phyloP scores from a whole-genome alignment of 1,140 invertebrate genomes.

The Colletes latitarsis region DNA sequence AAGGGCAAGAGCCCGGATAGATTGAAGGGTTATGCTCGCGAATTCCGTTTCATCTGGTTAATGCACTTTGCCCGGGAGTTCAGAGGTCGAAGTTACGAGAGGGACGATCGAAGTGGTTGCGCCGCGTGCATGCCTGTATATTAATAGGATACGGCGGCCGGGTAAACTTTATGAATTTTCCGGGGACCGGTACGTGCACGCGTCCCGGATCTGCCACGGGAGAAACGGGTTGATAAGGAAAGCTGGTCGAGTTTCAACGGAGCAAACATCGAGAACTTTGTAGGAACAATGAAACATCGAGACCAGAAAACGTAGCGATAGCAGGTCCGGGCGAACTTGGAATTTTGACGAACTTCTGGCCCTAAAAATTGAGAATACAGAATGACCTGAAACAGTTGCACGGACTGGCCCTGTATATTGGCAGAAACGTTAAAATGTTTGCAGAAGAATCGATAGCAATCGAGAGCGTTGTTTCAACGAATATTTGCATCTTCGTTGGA shows the following conservation, averaged over 20 bases:
- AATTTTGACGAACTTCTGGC: too few relatives aligned
- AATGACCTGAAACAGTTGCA: too few relatives aligned
- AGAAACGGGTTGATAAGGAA: slow-evolving; percentile 28
- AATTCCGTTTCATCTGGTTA: slow-evolving; percentile 63
- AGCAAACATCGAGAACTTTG: slow-evolving; percentile 7
- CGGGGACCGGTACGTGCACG: background rate
- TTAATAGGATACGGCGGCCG: slow-evolving; percentile 5
- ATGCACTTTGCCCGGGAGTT: slow-evolving; percentile 53
- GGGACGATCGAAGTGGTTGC: slow-evolving; percentile 44
- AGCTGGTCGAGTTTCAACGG: background rate
- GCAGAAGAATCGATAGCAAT: too few relatives aligned
- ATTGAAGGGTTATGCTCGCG: slow-evolving; percentile 28
- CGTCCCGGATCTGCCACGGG: background rate
- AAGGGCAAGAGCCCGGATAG: background rate
- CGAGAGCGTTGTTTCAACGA: too few relatives aligned
- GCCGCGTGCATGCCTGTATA: slow-evolving; percentile 13
- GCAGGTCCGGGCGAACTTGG: too few relatives aligned
- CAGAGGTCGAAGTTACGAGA: slow-evolving; percentile 32
- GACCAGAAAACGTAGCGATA: too few relatives aligned
- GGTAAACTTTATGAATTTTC: slow-evolving; percentile 17
- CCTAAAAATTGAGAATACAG: too few relatives aligned
- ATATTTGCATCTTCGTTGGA: too few relatives aligned
- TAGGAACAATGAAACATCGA: slow-evolving; percentile 12
- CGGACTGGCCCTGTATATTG: too few relatives aligned
- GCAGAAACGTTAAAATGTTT: too few relatives aligned